A percentile compares a stretch with the other conserved stretches of the same genome.
Evolutionary conservation across 2,113 vertebrate species (phyloP).

Genomic region (Takifugu flavidus): DNA sequence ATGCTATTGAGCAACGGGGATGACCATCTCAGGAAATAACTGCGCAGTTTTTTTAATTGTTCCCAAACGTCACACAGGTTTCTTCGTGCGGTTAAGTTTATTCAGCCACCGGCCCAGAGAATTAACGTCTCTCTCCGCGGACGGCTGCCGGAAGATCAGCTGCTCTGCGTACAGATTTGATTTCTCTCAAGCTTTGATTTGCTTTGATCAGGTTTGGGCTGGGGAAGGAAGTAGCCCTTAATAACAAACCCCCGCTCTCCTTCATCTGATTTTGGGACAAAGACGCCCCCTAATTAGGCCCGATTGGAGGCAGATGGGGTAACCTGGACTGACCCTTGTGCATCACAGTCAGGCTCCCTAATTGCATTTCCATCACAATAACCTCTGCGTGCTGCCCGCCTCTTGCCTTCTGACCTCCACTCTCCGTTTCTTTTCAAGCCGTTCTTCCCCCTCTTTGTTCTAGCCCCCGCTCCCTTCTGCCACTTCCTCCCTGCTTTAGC

Average conservation of each 20-base stretch:
- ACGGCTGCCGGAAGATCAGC: slow-evolving; percentile 48
- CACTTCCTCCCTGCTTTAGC: slow-evolving; percentile 43
- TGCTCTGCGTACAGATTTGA: slow-evolving; percentile 44
- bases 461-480: slow-evolving; percentile 53
- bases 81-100: not conserved
- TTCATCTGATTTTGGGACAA: slow-evolving; percentile 75
- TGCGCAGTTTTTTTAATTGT: not conserved
- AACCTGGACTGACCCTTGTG: slow-evolving; percentile 73
- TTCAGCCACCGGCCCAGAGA: slow-evolving; percentile 14
- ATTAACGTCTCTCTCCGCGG: slow-evolving; percentile 13
- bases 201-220: slow-evolving; percentile 56
- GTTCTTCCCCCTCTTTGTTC: slow-evolving; percentile 66
- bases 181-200: slow-evolving; percentile 63
- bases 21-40: not conserved
- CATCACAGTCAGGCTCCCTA: slow-evolving; percentile 65
- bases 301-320: slow-evolving; percentile 80
- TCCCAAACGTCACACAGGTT: not conserved
- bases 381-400: slow-evolving; percentile 67
- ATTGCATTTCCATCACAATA: slow-evolving; percentile 86
- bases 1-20: not conserved
- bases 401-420: slow-evolving; percentile 80
- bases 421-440: slow-evolving; percentile 58
- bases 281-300: slow-evolving; percentile 76
- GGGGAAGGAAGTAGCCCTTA: slow-evolving; percentile 52
- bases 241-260: slow-evolving; percentile 53